Evolutionary conservation across 2,113 vertebrate genomes (phyloP).

Genomic region (Podarcis raffonei): DNA sequence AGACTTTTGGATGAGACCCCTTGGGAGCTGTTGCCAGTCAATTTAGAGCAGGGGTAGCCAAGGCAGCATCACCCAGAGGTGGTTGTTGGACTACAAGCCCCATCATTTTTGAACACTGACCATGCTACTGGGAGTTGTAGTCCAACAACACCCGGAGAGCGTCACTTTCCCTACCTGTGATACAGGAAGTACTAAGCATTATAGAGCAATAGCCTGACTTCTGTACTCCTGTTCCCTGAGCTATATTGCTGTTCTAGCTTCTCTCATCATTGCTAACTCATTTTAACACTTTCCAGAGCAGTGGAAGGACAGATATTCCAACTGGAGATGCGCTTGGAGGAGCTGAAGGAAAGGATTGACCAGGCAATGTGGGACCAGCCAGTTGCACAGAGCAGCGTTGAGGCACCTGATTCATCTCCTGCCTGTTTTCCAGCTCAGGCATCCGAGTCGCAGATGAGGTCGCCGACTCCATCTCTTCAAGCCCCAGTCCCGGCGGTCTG

Average conservation of each 20-base stretch:
- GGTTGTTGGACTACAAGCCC: no score
- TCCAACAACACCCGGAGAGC: no score
- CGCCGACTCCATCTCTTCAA: constrained; percentile 26
- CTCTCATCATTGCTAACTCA: background rate
- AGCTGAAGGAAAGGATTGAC: constrained; percentile 81
- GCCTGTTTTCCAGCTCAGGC: background rate
- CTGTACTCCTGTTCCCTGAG: background rate
- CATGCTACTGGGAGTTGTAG: no score
- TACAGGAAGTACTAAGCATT: no score
- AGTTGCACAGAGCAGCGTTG: background rate
- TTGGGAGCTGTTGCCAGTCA: no score
- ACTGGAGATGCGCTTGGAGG: constrained; percentile 82
- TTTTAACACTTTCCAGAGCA: constrained; percentile 68
- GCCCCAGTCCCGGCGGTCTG: rapidly evolving
- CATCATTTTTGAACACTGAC: no score
- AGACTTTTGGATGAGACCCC: no score
- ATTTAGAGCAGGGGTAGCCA: no score
- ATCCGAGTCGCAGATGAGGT: background rate
- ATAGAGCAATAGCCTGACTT: no score
- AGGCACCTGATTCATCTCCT: background rate
- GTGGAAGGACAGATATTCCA: constrained; percentile 86
- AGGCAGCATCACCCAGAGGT: no score
- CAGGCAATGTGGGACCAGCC: constrained; percentile 21
- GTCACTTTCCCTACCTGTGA: no score
- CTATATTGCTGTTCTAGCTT: background rate